Percentiles rank a stretch among this genome's conserved stretches.
Conservation (phyloP, 2,888 invertebrate species). For the Halictus ligatus region DNA sequence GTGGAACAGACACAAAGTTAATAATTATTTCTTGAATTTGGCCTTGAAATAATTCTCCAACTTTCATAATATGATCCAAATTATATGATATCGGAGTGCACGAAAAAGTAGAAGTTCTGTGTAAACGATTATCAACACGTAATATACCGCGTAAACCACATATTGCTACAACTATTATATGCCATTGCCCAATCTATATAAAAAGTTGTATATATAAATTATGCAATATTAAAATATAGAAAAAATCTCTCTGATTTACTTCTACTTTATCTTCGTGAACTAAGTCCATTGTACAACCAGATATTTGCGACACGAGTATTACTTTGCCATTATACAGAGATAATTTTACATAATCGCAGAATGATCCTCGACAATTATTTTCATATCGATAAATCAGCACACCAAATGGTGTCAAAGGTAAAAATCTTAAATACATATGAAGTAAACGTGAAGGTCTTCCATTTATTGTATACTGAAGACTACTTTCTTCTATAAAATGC, state of each 20-base stretch:
- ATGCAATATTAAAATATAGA: conserved; percentile 7
- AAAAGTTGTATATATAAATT: neutral
- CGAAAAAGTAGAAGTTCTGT: conserved; percentile 77
- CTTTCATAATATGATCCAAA: conserved; percentile 82
- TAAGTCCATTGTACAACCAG: conserved; percentile 58
- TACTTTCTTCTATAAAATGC: conserved; percentile 84
- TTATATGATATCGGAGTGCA: conserved; percentile 84
- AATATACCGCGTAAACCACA: conserved; percentile 83
- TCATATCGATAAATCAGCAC: conserved; percentile 83
- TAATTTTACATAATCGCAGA: conserved; percentile 75
- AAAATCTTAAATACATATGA: conserved; percentile 85
- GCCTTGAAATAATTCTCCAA: conserved; percentile 85
- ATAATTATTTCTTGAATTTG: conserved; percentile 85
- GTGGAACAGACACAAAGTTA: conserved; percentile 84
- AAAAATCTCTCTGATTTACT: conserved; percentile 39
- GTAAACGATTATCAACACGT: conserved; percentile 84
- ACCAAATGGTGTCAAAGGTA: conserved; percentile 85
- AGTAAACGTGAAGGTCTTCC: conserved; percentile 84
- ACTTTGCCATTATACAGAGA: conserved; percentile 65
- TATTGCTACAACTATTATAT: conserved; percentile 83
- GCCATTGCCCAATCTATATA: conserved; percentile 84
- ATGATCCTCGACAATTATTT: conserved; percentile 80
- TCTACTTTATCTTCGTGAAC: conserved; percentile 54
- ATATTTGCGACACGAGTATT: conserved; percentile 58
- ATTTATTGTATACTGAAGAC: conserved; percentile 82